These are phyloP conservation scores for Xiphorhynchus elegans DNA, from an alignment of 2,113 vertebrate species.

Conservation along the genomic window DNA sequence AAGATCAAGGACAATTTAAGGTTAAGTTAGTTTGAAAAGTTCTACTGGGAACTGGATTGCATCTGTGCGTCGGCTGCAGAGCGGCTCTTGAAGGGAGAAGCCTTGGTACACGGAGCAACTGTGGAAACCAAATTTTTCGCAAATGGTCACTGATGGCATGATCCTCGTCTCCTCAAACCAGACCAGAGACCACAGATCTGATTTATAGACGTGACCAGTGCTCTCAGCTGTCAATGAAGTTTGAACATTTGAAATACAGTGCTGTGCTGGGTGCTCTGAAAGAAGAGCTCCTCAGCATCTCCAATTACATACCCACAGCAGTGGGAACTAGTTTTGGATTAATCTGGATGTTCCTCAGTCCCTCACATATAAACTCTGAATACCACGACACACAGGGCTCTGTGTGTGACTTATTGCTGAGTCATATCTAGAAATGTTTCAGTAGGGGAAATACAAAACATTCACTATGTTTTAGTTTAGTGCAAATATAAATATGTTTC, in stretches of 20 bases:
- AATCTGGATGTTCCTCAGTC: background rate
- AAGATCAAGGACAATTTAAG: background rate
- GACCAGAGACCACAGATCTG: background rate
- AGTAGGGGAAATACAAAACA: background rate
- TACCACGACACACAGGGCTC: background rate
- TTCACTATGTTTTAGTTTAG: background rate
- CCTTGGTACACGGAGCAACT: background rate
- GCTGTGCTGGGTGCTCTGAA: background rate
- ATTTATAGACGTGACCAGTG: background rate
- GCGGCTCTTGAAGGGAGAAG: background rate
- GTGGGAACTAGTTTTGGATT: background rate
- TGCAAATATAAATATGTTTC: background rate
- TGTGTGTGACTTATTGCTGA: background rate
- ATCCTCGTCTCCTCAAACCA: accelerated
- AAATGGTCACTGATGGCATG: accelerated
- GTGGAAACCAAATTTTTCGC: background rate
- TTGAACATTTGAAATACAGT: background rate
- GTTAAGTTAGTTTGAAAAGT: background rate
- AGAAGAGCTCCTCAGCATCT: background rate
- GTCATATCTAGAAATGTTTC: background rate
- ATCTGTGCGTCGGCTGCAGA: background rate
- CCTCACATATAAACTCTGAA: background rate
- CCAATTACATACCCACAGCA: background rate
- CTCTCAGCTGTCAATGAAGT: background rate
- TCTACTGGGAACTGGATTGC: background rate